Conservation (phyloP, 1,140 invertebrate genomes). For the Daktulosphaira vitifoliae region DNA sequence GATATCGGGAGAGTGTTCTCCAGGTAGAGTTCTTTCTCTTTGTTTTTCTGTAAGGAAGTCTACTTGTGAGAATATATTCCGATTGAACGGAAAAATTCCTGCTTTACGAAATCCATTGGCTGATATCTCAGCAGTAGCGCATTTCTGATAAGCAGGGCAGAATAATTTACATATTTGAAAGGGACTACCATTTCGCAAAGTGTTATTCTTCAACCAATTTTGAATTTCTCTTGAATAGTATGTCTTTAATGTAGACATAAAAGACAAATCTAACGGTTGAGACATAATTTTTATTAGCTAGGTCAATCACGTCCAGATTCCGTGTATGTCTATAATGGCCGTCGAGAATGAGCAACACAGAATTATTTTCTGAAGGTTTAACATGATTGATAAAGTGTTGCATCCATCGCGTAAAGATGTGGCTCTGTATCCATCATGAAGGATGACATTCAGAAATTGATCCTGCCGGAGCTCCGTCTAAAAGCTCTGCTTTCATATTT, state of each 20-base stretch:
- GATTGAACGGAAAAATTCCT: not conserved
- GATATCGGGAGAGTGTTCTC: no score
- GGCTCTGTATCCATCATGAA: constrained; percentile 39
- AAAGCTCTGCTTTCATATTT: constrained; percentile 40
- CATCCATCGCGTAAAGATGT: constrained; percentile 42
- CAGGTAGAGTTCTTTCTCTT: no score
- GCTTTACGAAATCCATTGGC: no score
- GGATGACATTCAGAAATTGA: constrained; percentile 34
- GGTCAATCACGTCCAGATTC: constrained; percentile 31
- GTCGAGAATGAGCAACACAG: constrained; percentile 41
- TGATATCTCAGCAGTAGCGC: no score
- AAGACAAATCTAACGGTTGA: constrained; percentile 44
- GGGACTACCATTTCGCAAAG: constrained; percentile 36
- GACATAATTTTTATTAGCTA: constrained; percentile 9
- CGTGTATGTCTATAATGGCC: constrained; percentile 40
- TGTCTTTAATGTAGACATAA: constrained; percentile 42
- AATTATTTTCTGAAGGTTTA: constrained; percentile 38
- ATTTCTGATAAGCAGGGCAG: no score
- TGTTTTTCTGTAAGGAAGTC: no score
- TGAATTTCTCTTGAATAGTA: constrained; percentile 38
- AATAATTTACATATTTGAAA: constrained; percentile 26
- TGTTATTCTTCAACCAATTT: constrained; percentile 40
- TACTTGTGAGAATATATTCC: not conserved
- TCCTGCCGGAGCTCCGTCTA: constrained; percentile 38
- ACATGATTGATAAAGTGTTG: constrained; percentile 40